Base-by-base conservation (phyloP, 2,113 vertebrate genomes). In the Dissostichus mawsoni region DNA sequence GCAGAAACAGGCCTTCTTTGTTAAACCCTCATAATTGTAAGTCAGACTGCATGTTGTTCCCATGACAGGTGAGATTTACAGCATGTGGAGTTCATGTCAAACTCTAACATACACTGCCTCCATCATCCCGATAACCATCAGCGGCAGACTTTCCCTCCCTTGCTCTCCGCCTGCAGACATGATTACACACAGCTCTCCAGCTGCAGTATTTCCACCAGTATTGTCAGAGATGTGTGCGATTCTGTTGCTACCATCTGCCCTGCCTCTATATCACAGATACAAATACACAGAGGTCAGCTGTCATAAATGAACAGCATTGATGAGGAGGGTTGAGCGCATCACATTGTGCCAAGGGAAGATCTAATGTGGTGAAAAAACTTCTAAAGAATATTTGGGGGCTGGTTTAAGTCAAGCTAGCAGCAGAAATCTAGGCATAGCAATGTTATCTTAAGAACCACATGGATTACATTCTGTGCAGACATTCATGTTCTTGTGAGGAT, bases 281-380 rank as follows among this genome's bases (percentile, higher is more conserved):
- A 86, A 81, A 82, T 76, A 82, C 78, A 82, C 2, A 25, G 18
- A 74, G 36, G 72, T 84, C 88, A 90, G 90, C 86, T 88, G 88
- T 85, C 67, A 64, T 13, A 80, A 62, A 91, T 52, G 23, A 73
- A 7, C 76, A 83, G 64, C 84, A 86, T 86, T 66, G 71, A 66
- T 12, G 81, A 88, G 8, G 20, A 77, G 81, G 57, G 76, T 8
- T 77, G 77, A 87, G 71, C 65, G 56, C 64, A 87, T 86, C 51
- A 70, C 75, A 52, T 74, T 72, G 44, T 65, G 29, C 10, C 25
- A 57, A 5, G 67, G 5, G 36, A 41, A 41, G 36, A 41, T 5
- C 36, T 41, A 7, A 41, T 41, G 36, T 41, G 36, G 36, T 23
- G 62, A 56, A 58, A 12, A 50, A 10, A 8, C 29, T 29, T 25